Percentiles rank a stretch among this genome's conserved stretches.
These are phyloP conservation scores for Mimas tiliae DNA, from an alignment of 2,888 invertebrate species.

Conservation along the genomic window DNA sequence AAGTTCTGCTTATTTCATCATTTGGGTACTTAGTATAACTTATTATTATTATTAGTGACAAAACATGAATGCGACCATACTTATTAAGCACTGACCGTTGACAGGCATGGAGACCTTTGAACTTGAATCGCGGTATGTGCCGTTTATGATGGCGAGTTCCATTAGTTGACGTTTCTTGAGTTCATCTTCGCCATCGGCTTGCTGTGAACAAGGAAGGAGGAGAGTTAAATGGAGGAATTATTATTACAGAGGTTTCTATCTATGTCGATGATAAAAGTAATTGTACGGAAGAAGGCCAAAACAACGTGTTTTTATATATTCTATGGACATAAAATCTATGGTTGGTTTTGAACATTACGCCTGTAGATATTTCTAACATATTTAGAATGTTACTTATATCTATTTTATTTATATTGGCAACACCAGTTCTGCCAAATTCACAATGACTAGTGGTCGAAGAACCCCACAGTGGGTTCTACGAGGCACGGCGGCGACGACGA, in stretches of 20 bases:
- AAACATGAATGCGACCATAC: slow-evolving; percentile 82
- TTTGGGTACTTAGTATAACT: slow-evolving; percentile 21
- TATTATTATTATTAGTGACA: slow-evolving; percentile 67
- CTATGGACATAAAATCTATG: no score
- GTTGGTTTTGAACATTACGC: not conserved
- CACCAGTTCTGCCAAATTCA: not conserved
- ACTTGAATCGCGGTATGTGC: slow-evolving; percentile 99
- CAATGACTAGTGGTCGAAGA: no score
- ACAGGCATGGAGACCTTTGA: slow-evolving; percentile 92
- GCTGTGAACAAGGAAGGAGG: slow-evolving; percentile 71
- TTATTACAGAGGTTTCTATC: not conserved
- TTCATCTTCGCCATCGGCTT: slow-evolving; percentile 99
- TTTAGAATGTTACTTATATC: not conserved
- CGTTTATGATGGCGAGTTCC: slow-evolving; percentile 99
- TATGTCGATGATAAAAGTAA: not conserved
- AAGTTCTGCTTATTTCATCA: no score
- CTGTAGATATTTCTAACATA: not conserved
- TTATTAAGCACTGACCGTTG: slow-evolving; percentile 89
- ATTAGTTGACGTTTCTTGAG: slow-evolving; percentile 99
- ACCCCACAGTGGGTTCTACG: no score
- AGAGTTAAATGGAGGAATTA: not conserved
- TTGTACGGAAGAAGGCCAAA: not conserved
- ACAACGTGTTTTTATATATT: not conserved
- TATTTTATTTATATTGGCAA: not conserved
- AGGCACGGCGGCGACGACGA: no score